Conservation (phyloP, 2,113 vertebrate species). For the Egretta garzetta region DNA sequence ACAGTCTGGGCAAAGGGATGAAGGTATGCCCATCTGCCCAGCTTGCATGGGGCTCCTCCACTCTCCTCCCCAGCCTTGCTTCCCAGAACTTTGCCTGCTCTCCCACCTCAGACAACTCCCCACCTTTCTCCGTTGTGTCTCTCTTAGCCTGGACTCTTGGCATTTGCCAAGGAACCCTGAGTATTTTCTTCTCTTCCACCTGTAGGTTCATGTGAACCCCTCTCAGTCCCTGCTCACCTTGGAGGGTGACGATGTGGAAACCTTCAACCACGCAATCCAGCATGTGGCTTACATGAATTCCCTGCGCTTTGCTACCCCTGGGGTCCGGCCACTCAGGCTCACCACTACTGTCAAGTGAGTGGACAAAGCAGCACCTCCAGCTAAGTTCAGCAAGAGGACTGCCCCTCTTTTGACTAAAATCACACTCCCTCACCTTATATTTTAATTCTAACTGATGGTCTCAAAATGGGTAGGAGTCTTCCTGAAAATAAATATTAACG, state of each 20-base stretch:
- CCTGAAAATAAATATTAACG: not conserved
- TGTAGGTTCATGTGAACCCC: conserved; percentile 95
- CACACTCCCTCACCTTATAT: not conserved
- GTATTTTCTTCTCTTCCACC: not conserved
- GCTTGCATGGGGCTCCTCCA: conserved; percentile 58
- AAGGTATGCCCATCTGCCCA: conserved; percentile 84
- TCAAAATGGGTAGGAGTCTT: not conserved
- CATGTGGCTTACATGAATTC: conserved; percentile 98
- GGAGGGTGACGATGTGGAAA: conserved; percentile 96
- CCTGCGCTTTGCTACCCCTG: conserved; percentile 93
- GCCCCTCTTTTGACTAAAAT: not conserved
- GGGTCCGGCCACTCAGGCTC: conserved; percentile 93
- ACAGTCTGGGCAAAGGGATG: conserved; percentile 98
- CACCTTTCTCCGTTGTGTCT: not conserved
- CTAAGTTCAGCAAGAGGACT: not conserved
- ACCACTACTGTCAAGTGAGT: conserved; percentile 86
- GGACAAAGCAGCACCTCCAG: not conserved
- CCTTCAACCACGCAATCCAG: conserved; percentile 96
- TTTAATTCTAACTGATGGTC: not conserved
- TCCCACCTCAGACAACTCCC: not conserved
- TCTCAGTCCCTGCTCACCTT: conserved; percentile 94
- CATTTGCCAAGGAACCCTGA: not conserved
- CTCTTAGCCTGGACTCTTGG: not conserved
- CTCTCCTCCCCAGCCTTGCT: conserved; percentile 19
- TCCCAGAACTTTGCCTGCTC: conserved; percentile 49